phyloP scores from a whole-genome alignment of 2,888 invertebrate species.

The Nymphalis c-album region DNA sequence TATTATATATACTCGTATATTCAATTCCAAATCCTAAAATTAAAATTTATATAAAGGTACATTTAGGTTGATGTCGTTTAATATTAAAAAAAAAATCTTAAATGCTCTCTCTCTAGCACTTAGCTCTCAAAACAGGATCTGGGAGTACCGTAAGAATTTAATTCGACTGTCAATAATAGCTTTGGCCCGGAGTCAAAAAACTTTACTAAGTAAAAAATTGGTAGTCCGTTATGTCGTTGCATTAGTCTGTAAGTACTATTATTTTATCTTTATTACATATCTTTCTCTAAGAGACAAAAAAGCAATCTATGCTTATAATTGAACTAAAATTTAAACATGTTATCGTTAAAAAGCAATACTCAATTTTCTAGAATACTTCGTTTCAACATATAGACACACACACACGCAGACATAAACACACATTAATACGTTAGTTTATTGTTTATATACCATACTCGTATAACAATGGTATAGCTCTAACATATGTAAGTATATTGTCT shows the following conservation, averaged over 20 bases:
- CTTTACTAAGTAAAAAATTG: constrained; percentile 41
- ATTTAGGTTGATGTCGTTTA: background rate
- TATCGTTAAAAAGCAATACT: background rate
- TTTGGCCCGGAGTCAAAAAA: constrained; percentile 42
- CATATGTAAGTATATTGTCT: background rate
- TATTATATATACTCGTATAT: too few relatives aligned
- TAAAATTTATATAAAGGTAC: background rate
- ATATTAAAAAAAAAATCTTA: background rate
- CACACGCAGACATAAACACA: background rate
- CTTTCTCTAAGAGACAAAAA: background rate
- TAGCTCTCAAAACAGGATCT: constrained; percentile 28
- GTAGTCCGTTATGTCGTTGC: constrained; percentile 48
- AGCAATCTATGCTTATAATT: too few relatives aligned
- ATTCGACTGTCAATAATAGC: constrained; percentile 36
- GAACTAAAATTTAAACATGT: too few relatives aligned
- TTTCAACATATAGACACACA: background rate
- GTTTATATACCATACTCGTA: too few relatives aligned
- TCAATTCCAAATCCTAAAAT: background rate
- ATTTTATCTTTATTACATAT: background rate
- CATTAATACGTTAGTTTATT: background rate
- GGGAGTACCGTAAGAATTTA: constrained; percentile 36
- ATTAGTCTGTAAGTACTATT: constrained; percentile 10
- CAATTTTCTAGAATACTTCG: too few relatives aligned
- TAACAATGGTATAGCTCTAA: background rate
- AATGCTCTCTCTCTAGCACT: constrained; percentile 14